These are phyloP conservation scores for Pelodytes ibericus DNA, from an alignment of 2,797 vertebrate species.

Conservation along the genomic window DNA sequence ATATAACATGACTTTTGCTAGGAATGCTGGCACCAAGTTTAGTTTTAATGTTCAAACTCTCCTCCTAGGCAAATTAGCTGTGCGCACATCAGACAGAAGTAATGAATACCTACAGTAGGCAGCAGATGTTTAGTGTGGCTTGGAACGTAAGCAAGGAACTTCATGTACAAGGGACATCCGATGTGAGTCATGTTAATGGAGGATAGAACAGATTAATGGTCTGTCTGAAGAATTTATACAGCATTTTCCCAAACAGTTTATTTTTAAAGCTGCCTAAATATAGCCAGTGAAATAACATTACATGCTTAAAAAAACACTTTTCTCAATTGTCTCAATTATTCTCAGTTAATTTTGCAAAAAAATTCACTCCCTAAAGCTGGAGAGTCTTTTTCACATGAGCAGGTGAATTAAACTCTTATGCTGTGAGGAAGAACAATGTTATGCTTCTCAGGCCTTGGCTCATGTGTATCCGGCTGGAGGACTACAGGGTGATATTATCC, in stretches of 20 bases:
- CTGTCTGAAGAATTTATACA: conserved; percentile 11
- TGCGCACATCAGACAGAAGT: conserved; percentile 63
- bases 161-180: conserved; percentile 16
- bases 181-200: conserved; percentile 26
- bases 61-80: conserved; percentile 65
- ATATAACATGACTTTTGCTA: conserved; percentile 62
- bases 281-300: neutral
- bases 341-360: neutral
- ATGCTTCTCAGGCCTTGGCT: no score
- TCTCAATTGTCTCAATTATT: no score
- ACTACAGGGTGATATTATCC: no score
- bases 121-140: conserved; percentile 65
- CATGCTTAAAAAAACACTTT: neutral
- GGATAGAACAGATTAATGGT: conserved; percentile 13
- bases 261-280: neutral
- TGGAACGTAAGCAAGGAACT: conserved; percentile 36
- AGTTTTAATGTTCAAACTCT: conserved; percentile 63
- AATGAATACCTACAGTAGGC: conserved; percentile 63
- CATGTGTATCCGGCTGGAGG: no score
- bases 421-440: no score
- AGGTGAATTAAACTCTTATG: no score
- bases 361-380: neutral
- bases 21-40: conserved; percentile 58
- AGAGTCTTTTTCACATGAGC: neutral
- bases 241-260: neutral